A percentile compares a stretch with the other conserved stretches of the same genome.
These are phyloP conservation scores for Elysia chlorotica DNA, from an alignment of 1,140 invertebrate species.

Conservation along the genomic window DNA sequence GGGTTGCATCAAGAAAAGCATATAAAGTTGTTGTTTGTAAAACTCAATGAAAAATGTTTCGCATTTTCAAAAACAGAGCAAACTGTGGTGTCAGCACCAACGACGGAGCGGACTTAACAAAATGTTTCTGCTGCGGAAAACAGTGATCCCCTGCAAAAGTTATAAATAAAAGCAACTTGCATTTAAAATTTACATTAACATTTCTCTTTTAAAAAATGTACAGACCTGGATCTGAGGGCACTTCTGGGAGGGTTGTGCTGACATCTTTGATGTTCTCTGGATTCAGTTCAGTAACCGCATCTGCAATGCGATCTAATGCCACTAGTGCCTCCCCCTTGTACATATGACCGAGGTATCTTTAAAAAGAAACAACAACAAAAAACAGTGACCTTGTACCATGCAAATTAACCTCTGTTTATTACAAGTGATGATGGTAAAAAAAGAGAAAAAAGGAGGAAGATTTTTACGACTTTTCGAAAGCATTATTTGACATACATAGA, in stretches of 20 bases:
- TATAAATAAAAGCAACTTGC: background rate
- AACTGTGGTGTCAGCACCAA: background rate
- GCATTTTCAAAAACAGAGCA: background rate
- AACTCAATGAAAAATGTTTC: background rate
- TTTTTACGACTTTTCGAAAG: no score
- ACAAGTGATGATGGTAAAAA: no score
- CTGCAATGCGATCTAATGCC: slow-evolving; percentile 78
- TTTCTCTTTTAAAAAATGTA: slow-evolving; percentile 1
- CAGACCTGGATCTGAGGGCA: slow-evolving; percentile 52
- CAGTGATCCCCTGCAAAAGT: background rate
- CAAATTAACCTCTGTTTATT: no score
- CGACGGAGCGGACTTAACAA: background rate
- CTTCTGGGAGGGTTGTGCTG: slow-evolving; percentile 55
- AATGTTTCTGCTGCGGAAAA: background rate
- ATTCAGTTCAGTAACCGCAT: slow-evolving; percentile 85
- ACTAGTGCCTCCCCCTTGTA: slow-evolving; percentile 90
- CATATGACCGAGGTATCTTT: slow-evolving; percentile 81
- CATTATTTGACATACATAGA: no score
- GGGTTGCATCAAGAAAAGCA: background rate
- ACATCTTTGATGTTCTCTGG: slow-evolving; percentile 72
- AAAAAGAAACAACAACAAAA: no score
- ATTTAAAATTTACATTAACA: background rate
- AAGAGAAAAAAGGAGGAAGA: no score
- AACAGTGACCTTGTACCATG: no score
- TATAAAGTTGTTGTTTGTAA: background rate